Percentiles rank a stretch among this genome's conserved stretches.
Conservation (phyloP, 2,113 vertebrate genomes). For the Puntigrus tetrazona region DNA sequence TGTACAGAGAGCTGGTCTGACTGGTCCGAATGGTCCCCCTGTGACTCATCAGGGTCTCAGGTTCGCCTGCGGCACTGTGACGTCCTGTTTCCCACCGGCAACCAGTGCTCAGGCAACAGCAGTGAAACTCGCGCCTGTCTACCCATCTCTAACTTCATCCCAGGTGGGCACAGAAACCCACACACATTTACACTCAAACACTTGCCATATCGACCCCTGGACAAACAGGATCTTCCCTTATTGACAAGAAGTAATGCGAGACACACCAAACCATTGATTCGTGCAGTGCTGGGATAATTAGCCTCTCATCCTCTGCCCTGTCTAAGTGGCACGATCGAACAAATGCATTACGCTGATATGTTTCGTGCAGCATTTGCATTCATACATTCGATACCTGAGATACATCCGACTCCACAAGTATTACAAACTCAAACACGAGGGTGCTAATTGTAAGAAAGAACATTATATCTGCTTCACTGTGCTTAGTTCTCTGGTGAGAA, state of each 20-base stretch:
- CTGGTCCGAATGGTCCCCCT: constrained; percentile 93
- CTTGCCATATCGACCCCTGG: constrained; percentile 54
- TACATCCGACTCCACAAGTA: neutral
- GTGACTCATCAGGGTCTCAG: constrained; percentile 81
- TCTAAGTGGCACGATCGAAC: constrained; percentile 46
- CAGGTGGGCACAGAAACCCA: constrained; percentile 78
- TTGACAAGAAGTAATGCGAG: constrained; percentile 67
- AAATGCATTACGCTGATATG: constrained; percentile 44
- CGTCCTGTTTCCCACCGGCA: constrained; percentile 87
- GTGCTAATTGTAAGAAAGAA: neutral
- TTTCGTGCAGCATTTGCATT: constrained; percentile 52
- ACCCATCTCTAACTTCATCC: constrained; percentile 88
- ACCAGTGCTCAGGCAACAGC: constrained; percentile 89
- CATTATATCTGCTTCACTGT: neutral
- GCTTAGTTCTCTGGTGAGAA: neutral
- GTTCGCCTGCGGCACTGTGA: constrained; percentile 85
- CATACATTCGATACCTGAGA: constrained; percentile 21
- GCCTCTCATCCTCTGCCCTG: constrained; percentile 44
- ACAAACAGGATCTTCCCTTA: constrained; percentile 61
- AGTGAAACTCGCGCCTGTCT: constrained; percentile 83
- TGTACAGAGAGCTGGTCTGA: constrained; percentile 91
- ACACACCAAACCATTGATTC: constrained; percentile 65
- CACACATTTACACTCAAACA: constrained; percentile 19
- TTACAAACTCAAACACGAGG: constrained; percentile 11
- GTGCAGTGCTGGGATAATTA: constrained; percentile 61